Conservation (phyloP, 2,113 vertebrate genomes). For the Cnemophilus loriae region DNA sequence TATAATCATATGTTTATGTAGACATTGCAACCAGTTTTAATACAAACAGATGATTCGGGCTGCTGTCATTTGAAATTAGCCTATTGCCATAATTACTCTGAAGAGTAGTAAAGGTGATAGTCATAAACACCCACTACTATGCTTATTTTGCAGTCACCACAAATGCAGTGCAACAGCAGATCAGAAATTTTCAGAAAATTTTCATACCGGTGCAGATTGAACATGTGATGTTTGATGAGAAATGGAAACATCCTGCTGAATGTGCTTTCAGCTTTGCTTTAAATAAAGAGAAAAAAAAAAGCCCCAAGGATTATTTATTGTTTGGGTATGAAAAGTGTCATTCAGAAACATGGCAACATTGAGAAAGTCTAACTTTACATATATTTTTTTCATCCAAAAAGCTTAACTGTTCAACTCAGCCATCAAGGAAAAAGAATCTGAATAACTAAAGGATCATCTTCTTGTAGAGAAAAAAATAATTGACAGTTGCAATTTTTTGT, state of each 20-base stretch:
- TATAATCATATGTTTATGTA: neutral
- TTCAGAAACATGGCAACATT: neutral
- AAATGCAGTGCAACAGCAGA: neutral
- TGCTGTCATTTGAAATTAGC: neutral
- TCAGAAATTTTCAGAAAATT: neutral
- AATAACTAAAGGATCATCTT: neutral
- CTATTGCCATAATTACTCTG: neutral
- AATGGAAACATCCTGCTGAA: neutral
- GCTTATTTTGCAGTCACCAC: neutral
- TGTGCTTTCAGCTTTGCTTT: neutral
- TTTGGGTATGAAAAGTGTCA: neutral
- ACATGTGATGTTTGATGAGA: neutral
- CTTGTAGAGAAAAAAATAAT: neutral
- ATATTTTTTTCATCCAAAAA: neutral
- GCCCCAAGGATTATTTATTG: neutral
- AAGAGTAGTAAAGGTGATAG: neutral
- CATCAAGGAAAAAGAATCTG: neutral
- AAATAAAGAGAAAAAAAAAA: neutral
- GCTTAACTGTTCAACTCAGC: neutral
- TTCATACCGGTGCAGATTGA: neutral
- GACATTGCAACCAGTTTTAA: neutral
- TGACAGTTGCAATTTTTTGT: neutral
- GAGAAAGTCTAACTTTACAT: neutral
- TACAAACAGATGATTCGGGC: neutral
- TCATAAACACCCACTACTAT: neutral